Conservation (phyloP, 2,888 invertebrate species). For the Troides oblongomaculatus region DNA sequence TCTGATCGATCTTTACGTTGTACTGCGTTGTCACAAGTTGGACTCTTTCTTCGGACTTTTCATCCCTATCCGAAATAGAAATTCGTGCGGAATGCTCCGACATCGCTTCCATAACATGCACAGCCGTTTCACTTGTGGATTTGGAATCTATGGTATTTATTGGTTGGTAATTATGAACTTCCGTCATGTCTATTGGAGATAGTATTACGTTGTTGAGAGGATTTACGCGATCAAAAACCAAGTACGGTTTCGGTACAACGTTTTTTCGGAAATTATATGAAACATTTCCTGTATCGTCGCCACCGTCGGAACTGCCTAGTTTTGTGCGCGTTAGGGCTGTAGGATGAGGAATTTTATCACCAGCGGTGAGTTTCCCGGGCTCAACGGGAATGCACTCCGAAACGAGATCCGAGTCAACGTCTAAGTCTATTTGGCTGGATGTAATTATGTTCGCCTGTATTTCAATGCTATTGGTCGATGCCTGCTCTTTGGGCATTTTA, state of each 20-base stretch:
- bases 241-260: conserved; percentile 31
- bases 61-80: background rate
- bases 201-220: conserved; percentile 64
- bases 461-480: conserved; percentile 52
- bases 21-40: conserved; percentile 15
- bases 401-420: conserved; percentile 40
- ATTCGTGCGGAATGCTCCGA: background rate
- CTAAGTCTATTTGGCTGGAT: conserved; percentile 65
- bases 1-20: conserved; percentile 9
- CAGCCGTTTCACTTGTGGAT: background rate
- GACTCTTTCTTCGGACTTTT: background rate
- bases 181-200: conserved; percentile 31
- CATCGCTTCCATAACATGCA: background rate
- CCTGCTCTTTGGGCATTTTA: conserved; percentile 33
- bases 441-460: conserved; percentile 59
- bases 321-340: background rate
- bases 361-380: background rate
- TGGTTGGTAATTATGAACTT: conserved; percentile 20
- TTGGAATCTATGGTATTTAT: background rate
- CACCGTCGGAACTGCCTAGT: background rate
- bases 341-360: background rate
- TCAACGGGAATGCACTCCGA: conserved; percentile 33
- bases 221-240: conserved; percentile 61
- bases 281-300: background rate
- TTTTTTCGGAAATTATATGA: background rate